These are phyloP conservation scores for Ectropis crepuscularia DNA, from an alignment of 2,888 invertebrate genomes.

Conservation along the genomic window DNA sequence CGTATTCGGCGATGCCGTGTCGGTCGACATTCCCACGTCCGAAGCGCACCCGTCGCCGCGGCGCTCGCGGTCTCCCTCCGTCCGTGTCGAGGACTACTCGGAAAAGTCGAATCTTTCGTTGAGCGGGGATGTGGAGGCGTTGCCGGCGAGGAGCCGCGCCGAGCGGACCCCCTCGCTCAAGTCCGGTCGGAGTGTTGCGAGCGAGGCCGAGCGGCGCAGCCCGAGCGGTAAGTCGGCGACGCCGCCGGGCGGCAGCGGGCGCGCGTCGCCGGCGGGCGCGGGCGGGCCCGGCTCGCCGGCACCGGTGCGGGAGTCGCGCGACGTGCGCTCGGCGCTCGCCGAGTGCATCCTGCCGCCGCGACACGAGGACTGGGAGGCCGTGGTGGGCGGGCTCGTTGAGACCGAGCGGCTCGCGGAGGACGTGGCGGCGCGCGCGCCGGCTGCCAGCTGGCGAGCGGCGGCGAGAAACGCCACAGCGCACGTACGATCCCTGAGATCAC, in stretches of 20 bases:
- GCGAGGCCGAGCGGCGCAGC: constrained; percentile 29
- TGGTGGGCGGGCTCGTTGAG: constrained; percentile 89
- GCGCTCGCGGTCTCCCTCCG: constrained; percentile 63
- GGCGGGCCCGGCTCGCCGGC: constrained; percentile 55
- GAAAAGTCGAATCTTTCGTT: constrained; percentile 60
- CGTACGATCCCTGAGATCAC: constrained; percentile 95
- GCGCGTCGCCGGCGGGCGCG: constrained; percentile 49
- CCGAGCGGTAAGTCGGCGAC: constrained; percentile 52
- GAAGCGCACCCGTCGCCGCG: constrained; percentile 21
- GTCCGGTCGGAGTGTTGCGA: constrained; percentile 23
- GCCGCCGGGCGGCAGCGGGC: constrained; percentile 31
- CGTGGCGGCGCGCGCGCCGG: constrained; percentile 88
- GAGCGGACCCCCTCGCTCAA: constrained; percentile 28
- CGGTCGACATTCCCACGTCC: constrained; percentile 26
- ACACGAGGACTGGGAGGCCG: constrained; percentile 92
- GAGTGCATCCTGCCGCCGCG: constrained; percentile 81
- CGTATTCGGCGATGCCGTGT: constrained; percentile 40
- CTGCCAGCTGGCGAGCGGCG: constrained; percentile 87
- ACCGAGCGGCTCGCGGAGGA: constrained; percentile 88
- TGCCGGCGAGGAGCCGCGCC: constrained; percentile 41
- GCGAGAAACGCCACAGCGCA: constrained; percentile 90
- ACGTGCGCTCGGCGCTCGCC: constrained; percentile 71
- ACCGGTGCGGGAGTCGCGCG: constrained; percentile 54
- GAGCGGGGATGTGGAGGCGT: constrained; percentile 40
- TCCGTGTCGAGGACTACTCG: constrained; percentile 69